Base-by-base conservation (phyloP, 2,888 invertebrate genomes). In the Drosophila setosimentum region DNA sequence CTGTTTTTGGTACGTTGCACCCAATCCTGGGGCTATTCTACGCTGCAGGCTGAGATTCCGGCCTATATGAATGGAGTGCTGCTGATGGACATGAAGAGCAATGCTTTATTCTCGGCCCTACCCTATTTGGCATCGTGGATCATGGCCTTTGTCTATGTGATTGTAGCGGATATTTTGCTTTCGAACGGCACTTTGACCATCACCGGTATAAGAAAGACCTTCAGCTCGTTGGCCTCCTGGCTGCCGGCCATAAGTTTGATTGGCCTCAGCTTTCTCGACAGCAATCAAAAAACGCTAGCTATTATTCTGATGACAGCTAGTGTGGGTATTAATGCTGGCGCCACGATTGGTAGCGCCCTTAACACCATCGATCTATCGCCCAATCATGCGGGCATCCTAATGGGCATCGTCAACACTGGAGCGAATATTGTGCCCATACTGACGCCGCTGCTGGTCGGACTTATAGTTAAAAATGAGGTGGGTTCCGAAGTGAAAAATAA, bases 11-110 rank as follows among this genome's bases (percentile, higher is more conserved):
- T 94, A 0, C 95, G 96, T 83, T 94, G 95, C 66, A 94, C 95
- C 0, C 95, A 96, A 73, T 95, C 95, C 73, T 96, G 96, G 96
- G 96, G 96, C 1, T 95, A 95, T 85, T 96, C 95, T 93, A 96
- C 95, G 0, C 92, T 96, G 1, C 94, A 96, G 82, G 95, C 96
- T 0, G 95, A 96, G 91, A 95, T 96, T 82, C 96, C 96, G 0
- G 94, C 94, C 0, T 96, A 96, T 82, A 94, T 96, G 94, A 94
- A 94, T 65, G 94, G 94, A 50, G 94, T 96, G 0, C 93, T 96
- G 0, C 92, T 94, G 55, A 95, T 95, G 81, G 93, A 96, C 57
- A 95, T 96, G 54, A 94, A 95, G 91, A 91, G 93, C 91, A 94
- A 94, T 72, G 94, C 94, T 0, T 30, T 93, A 1, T 91, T 93